A percentile compares a stretch with the other conserved stretches of the same genome.
Evolutionary conservation across 2,797 vertebrate species (phyloP).

Genomic region (Liparis tanakae): DNA sequence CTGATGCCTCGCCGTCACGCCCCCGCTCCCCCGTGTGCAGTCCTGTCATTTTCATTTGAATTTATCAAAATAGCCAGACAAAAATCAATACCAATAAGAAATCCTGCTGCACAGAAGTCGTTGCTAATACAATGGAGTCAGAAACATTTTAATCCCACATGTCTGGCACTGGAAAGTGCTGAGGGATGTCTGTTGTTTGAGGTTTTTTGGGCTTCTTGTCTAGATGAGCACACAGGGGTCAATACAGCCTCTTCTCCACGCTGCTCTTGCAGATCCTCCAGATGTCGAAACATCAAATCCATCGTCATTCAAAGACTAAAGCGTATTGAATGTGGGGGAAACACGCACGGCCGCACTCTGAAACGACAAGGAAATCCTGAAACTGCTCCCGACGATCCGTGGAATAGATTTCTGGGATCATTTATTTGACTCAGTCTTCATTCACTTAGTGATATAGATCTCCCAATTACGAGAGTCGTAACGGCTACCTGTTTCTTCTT

Average conservation of each 20-base stretch:
- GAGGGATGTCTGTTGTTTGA: conserved; percentile 9
- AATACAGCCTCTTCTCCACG: conserved; percentile 4
- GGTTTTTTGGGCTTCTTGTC: neutral
- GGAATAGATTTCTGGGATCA: conserved; percentile 30
- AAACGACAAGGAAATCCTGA: conserved; percentile 31
- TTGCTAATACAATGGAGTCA: conserved; percentile 26
- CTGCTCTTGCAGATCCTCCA: conserved; percentile 13
- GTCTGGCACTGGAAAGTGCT: conserved; percentile 2
- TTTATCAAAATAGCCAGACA: conserved; percentile 30
- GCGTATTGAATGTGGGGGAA: conserved; percentile 44
- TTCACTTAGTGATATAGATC: neutral
- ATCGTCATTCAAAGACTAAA: conserved; percentile 36
- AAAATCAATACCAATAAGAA: conserved; percentile 44
- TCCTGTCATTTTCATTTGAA: conserved; percentile 30
- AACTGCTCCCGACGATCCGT: conserved; percentile 43
- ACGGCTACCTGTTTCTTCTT: conserved; percentile 20
- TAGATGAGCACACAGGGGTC: conserved; percentile 19
- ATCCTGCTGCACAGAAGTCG: conserved; percentile 15
- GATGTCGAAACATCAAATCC: conserved; percentile 19
- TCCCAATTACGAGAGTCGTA: conserved; percentile 6
- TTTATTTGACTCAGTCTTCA: conserved; percentile 12
- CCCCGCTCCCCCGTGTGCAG: neutral
- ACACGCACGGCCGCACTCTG: conserved; percentile 30
- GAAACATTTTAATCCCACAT: conserved; percentile 34
- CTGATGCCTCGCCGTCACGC: neutral